Conservation (phyloP, 2,113 vertebrate genomes). For the Macquaria australasica region DNA sequence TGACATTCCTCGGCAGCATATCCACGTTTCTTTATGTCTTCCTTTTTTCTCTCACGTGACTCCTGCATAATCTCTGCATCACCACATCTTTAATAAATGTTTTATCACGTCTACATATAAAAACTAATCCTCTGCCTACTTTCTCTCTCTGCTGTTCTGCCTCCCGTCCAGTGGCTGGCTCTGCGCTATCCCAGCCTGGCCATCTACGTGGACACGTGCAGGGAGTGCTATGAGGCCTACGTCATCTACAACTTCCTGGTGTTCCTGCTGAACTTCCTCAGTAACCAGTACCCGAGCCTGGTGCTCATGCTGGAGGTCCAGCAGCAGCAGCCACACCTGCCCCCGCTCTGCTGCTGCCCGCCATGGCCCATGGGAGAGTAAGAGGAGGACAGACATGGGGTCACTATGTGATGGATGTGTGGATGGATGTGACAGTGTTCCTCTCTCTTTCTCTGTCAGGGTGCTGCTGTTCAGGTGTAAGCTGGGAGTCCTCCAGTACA, state of each 20-base stretch:
- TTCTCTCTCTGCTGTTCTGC: not conserved
- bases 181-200: conserved; percentile 94
- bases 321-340: conserved; percentile 94
- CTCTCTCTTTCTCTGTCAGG: conserved; percentile 80
- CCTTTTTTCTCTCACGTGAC: not conserved
- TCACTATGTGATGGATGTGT: not conserved
- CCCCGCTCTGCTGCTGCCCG: conserved; percentile 95
- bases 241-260: conserved; percentile 99
- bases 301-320: conserved; percentile 95
- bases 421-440: not conserved
- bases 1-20: not conserved
- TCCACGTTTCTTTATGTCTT: not conserved
- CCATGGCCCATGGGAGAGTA: conserved; percentile 98
- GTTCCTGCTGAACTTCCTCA: conserved; percentile 96
- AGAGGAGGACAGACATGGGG: conserved; percentile 64
- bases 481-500: conserved; percentile 96
- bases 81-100: no score
- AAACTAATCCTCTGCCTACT: not conserved
- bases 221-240: conserved; percentile 98
- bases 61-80: not conserved
- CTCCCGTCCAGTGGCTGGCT: conserved; percentile 90
- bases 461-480: conserved; percentile 96
- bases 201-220: conserved; percentile 98
- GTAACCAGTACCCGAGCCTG: conserved; percentile 93
- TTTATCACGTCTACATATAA: not conserved